Evolutionary conservation across 2,797 vertebrate species (phyloP).

Genomic region (Rachycentron canadum): DNA sequence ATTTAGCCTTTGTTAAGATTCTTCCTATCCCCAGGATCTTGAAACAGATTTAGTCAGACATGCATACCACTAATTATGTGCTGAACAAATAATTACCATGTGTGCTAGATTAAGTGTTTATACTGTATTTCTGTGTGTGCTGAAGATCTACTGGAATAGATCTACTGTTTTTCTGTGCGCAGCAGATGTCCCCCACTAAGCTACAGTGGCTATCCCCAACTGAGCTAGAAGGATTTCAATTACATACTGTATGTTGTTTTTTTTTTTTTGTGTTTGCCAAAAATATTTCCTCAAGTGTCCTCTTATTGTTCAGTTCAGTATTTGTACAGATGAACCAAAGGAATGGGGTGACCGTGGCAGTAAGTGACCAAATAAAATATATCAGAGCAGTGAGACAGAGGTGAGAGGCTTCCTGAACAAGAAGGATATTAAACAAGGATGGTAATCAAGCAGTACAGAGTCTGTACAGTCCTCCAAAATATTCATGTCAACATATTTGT

Average conservation of each 20-base stretch:
- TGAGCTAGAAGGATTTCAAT: slow-evolving; percentile 59
- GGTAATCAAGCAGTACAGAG: slow-evolving; percentile 5
- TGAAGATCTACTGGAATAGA: slow-evolving; percentile 68
- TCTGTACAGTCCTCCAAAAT: background rate
- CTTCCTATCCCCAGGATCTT: slow-evolving; percentile 43
- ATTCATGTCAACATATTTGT: slow-evolving; percentile 9
- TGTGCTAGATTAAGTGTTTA: slow-evolving; percentile 52
- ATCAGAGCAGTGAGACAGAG: slow-evolving; percentile 22
- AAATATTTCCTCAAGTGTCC: slow-evolving; percentile 61
- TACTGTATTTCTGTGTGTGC: slow-evolving; percentile 34
- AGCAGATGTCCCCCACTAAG: slow-evolving; percentile 33
- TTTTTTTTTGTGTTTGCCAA: slow-evolving; percentile 65
- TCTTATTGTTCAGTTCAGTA: slow-evolving; percentile 61
- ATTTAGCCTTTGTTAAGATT: slow-evolving; percentile 39
- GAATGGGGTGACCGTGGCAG: slow-evolving; percentile 44
- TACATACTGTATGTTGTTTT: slow-evolving; percentile 24
- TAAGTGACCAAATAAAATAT: slow-evolving; percentile 75
- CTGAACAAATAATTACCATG: slow-evolving; percentile 45
- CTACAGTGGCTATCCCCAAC: slow-evolving; percentile 17
- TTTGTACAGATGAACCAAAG: slow-evolving; percentile 77
- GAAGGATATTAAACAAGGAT: slow-evolving; percentile 15
- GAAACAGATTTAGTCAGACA: slow-evolving; percentile 37
- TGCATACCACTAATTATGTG: slow-evolving; percentile 67
- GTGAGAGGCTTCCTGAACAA: slow-evolving; percentile 33
- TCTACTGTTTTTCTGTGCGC: slow-evolving; percentile 32